Evolutionary conservation across 2,888 invertebrate genomes (phyloP).

Genomic region (Panopea generosa): DNA sequence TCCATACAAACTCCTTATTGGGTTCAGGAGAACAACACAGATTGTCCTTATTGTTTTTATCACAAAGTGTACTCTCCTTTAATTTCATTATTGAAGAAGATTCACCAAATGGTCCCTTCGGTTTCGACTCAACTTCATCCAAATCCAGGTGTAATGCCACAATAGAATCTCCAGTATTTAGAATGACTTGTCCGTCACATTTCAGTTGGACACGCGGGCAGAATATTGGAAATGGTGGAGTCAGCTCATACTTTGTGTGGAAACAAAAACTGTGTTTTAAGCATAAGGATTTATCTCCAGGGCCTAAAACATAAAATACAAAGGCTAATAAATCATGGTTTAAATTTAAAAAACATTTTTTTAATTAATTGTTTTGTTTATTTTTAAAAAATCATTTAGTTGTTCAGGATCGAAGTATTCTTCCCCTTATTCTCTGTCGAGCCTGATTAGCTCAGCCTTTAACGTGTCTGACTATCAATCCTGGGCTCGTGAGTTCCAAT

Average conservation of each 20-base stretch:
- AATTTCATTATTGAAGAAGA: constrained; percentile 41
- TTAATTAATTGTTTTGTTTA: not conserved
- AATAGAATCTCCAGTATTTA: constrained; percentile 93
- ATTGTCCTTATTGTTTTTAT: constrained; percentile 51
- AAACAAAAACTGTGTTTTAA: constrained; percentile 95
- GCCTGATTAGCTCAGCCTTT: no score
- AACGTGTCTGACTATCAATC: no score
- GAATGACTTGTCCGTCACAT: constrained; percentile 88
- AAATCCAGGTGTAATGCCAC: constrained; percentile 90
- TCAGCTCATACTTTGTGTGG: constrained; percentile 95
- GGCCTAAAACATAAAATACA: constrained; percentile 28
- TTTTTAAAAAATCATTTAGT: not conserved
- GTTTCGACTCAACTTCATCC: constrained; percentile 47
- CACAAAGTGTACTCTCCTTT: constrained; percentile 30
- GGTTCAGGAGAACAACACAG: constrained; percentile 57
- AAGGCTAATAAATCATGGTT: not conserved
- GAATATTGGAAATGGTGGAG: constrained; percentile 86
- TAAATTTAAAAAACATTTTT: not conserved
- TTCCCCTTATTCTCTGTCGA: no score
- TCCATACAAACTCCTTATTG: constrained; percentile 59
- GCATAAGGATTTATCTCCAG: constrained; percentile 86
- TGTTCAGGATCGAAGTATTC: no score
- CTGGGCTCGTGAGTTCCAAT: no score
- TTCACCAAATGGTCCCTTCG: constrained; percentile 35
- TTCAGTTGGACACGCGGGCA: constrained; percentile 85